Evolutionary conservation across 2,888 invertebrate genomes (phyloP).

Genomic region (Pristionchus entomophagus): DNA sequence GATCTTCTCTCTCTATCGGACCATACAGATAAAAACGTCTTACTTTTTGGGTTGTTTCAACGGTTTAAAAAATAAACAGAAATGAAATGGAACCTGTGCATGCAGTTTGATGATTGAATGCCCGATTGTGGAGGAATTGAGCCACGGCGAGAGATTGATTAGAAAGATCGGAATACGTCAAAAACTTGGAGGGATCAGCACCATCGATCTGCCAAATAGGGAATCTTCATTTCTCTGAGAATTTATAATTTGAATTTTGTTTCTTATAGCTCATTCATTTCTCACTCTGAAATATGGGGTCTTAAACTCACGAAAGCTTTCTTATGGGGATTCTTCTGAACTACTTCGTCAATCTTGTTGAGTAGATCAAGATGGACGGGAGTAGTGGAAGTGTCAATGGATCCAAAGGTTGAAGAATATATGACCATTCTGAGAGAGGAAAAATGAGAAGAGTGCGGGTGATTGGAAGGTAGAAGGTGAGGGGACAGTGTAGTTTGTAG

Average conservation of each 20-base stretch:
- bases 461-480: not conserved
- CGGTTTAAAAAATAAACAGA: too few relatives aligned
- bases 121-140: conserved; percentile 40
- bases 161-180: conserved; percentile 33
- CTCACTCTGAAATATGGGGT: not conserved
- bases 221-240: not conserved
- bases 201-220: conserved; percentile 5
- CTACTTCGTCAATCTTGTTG: conserved; percentile 12
- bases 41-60: too few relatives aligned
- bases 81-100: too few relatives aligned
- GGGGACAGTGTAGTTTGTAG: conserved; percentile 25
- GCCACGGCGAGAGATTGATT: not conserved
- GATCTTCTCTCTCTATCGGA: too few relatives aligned
- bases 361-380: conserved; percentile 40
- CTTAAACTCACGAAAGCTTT: conserved; percentile 39
- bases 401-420: conserved; percentile 37
- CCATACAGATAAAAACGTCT: too few relatives aligned
- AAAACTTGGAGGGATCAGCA: conserved; percentile 20
- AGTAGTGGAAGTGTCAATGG: conserved; percentile 6
- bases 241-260: not conserved
- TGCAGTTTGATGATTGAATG: conserved; percentile 30
- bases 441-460: not conserved
- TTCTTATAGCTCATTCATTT: too few relatives aligned
- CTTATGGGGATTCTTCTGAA: conserved; percentile 36
- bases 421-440: not conserved